Percentiles rank a stretch among this genome's conserved stretches.
phyloP scores from a whole-genome alignment of 2,888 invertebrate species.

The Baronia brevicornis region DNA sequence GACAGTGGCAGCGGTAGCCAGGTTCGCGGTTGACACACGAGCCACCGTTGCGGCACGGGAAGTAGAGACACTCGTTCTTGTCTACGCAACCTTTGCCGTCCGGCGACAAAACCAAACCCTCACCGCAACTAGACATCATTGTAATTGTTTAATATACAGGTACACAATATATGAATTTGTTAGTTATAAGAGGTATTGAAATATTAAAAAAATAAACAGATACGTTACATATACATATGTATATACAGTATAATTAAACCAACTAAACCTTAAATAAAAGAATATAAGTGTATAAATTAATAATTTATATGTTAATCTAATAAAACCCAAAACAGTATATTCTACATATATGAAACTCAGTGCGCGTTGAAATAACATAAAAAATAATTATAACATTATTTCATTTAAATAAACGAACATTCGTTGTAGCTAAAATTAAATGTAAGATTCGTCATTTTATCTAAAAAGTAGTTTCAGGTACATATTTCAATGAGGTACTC shows the following conservation, averaged over 20 bases:
- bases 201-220: slow-evolving; percentile 16
- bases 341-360: slow-evolving; percentile 40
- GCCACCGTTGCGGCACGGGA: slow-evolving; percentile 95
- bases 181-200: slow-evolving; percentile 13
- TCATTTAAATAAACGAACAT: neutral
- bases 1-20: slow-evolving; percentile 91
- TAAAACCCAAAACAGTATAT: slow-evolving; percentile 15
- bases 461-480: no score
- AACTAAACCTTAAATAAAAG: slow-evolving; percentile 17
- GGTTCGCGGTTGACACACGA: slow-evolving; percentile 95
- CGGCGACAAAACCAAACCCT: slow-evolving; percentile 91
- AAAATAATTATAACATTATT: slow-evolving; percentile 13
- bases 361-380: slow-evolving; percentile 37
- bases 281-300: slow-evolving; percentile 13
- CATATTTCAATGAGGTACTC: no score
- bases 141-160: slow-evolving; percentile 36
- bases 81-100: slow-evolving; percentile 96
- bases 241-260: slow-evolving; percentile 14
- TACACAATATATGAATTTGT: slow-evolving; percentile 18
- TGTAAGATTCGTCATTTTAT: neutral
- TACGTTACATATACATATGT: slow-evolving; percentile 15
- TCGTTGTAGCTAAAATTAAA: neutral
- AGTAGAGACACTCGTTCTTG: slow-evolving; percentile 95
- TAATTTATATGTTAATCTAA: slow-evolving; percentile 11
- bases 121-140: slow-evolving; percentile 87